A percentile compares a stretch with the other conserved stretches of the same genome.
Conservation (phyloP, 2,888 invertebrate species). For the Caenorhabditis imperialis region DNA sequence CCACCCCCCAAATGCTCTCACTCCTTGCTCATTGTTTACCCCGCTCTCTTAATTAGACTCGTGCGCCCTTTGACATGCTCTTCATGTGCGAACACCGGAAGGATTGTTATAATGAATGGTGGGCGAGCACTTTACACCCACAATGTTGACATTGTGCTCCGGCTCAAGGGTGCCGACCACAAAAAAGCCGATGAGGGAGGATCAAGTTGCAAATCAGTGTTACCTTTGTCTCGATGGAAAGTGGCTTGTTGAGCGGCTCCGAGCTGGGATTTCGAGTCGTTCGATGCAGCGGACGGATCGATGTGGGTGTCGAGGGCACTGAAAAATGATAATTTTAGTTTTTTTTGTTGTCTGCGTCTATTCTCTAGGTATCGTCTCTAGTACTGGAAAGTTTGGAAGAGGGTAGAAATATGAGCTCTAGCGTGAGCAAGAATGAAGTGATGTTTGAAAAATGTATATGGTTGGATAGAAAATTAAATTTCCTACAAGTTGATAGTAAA, state of each 20-base stretch:
- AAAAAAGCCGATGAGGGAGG: too few relatives aligned
- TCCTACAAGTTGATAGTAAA: too few relatives aligned
- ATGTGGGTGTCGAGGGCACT: conserved; percentile 44
- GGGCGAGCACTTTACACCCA: conserved; percentile 33
- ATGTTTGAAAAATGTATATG: too few relatives aligned
- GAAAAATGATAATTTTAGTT: conserved; percentile 12
- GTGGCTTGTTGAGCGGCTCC: conserved; percentile 27
- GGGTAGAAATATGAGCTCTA: too few relatives aligned
- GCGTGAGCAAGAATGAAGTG: too few relatives aligned
- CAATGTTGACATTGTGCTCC: conserved; percentile 15
- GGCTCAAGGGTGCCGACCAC: background rate
- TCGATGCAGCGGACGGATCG: conserved; percentile 42
- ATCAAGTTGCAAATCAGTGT: too few relatives aligned
- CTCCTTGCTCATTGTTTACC: too few relatives aligned
- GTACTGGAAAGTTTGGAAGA: too few relatives aligned
- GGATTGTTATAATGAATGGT: conserved; percentile 39
- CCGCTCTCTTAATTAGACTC: conserved; percentile 2
- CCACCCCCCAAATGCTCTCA: too few relatives aligned
- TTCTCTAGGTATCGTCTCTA: too few relatives aligned
- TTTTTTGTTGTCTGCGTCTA: too few relatives aligned
- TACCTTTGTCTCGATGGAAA: conserved; percentile 48
- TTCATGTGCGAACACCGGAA: conserved; percentile 44
- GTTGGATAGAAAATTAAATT: too few relatives aligned
- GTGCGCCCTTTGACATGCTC: conserved; percentile 39
- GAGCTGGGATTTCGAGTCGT: conserved; percentile 27